Base-by-base conservation (phyloP, 2,797 vertebrate species). In the Gymnoscopelus braueri region DNA sequence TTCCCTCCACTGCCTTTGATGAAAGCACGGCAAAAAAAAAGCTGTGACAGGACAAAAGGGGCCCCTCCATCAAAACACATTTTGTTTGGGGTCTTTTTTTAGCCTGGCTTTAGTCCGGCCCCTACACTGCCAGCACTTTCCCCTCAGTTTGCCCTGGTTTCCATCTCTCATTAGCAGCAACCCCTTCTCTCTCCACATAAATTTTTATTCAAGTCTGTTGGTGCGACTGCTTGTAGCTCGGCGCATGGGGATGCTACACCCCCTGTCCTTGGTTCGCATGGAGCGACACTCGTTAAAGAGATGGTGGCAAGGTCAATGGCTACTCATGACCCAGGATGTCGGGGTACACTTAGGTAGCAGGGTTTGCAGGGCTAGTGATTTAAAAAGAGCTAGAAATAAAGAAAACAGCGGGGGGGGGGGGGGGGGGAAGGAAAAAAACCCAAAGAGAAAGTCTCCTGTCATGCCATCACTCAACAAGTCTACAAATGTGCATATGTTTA, bases 1-100 rank as follows among this genome's bases (percentile, higher is more conserved):
- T 93, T 93, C 89, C 88, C 89, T 93, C 86, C 84, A 89, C 89
- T 93, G 90, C 83, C 84, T 81, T 60, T 84, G 91, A 93, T 94
- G 89, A 94, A 93, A 94, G 93, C 79, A 35, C 85, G 86, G 79
- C 87, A 88, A 67, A 65, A 71, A 90, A 92, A 84, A 83, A 87
- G 91, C 91, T 69, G 69, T 81, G 88, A 88, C 88, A 85, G 92
- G 90, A 93, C 91, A 94, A 92, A 94, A 91, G 90, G 89, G 84
- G 92, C 89, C 92, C 90, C 91, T 93, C 87, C 82, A 91, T 92
- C 82, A 91, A 90, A 91, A 92, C 84, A 83, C 81, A 81, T 92
- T 92, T 92, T 92, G 91, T 94, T 94, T 93, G 89, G 88, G 87
- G 85, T 85, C 81, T 87, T 80, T 91, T 83, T 88, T 75, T 44